Evolutionary conservation across 2,113 vertebrate species (phyloP).

Genomic region (Perca fluviatilis): DNA sequence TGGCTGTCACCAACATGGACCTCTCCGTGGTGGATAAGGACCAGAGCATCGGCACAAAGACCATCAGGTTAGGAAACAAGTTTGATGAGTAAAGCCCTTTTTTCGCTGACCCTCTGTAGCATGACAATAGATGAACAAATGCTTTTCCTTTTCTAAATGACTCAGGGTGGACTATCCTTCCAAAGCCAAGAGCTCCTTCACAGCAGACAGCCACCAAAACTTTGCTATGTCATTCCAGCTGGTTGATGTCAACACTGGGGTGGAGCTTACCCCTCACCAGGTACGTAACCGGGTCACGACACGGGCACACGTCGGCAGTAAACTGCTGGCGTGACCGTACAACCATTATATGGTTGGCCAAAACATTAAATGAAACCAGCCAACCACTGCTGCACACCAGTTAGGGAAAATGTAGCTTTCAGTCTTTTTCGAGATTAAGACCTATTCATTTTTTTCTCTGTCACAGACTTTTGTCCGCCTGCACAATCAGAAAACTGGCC

Average conservation of each 20-base stretch:
- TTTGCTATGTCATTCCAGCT: constrained; percentile 97
- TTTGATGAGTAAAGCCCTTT: neutral
- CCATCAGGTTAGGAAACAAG: constrained; percentile 86
- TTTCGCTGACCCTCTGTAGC: neutral
- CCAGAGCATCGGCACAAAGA: constrained; percentile 98
- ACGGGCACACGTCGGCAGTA: neutral
- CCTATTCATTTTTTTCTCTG: neutral
- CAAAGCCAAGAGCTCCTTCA: constrained; percentile 93
- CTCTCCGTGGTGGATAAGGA: constrained; percentile 98
- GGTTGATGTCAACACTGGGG: constrained; percentile 93
- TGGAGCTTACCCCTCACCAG: constrained; percentile 97
- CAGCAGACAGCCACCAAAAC: constrained; percentile 97
- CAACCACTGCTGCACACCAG: neutral
- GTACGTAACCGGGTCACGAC: constrained; percentile 69
- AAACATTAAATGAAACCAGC: neutral
- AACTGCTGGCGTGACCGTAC: neutral
- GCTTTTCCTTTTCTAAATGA: constrained; percentile 23
- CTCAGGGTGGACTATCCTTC: constrained; percentile 92
- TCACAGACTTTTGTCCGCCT: constrained; percentile 95
- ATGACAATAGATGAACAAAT: neutral
- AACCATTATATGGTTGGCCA: neutral
- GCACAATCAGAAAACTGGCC: constrained; percentile 97
- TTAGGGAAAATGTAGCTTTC: neutral
- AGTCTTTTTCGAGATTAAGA: neutral
- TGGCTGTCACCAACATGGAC: constrained; percentile 94